Conservation (phyloP, 2,113 vertebrate genomes). For the Nothobranchius kuhntae region DNA sequence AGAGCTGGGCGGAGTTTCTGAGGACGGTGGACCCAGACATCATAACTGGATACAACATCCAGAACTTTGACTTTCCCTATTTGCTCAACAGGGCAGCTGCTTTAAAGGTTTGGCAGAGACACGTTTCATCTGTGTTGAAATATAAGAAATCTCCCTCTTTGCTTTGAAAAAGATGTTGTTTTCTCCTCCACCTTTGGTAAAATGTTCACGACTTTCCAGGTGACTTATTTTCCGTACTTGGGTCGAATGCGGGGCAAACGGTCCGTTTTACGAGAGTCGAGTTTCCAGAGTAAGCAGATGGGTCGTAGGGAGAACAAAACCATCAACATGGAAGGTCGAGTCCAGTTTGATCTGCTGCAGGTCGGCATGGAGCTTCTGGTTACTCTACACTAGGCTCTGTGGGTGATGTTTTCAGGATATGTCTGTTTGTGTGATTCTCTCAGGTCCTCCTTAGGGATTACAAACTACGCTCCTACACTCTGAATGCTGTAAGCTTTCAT, state of each 20-base stretch:
- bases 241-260: constrained; percentile 81
- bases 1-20: constrained; percentile 90
- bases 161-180: not conserved
- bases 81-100: constrained; percentile 86
- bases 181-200: not conserved
- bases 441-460: constrained; percentile 89
- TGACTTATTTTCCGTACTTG: constrained; percentile 82
- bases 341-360: constrained; percentile 87
- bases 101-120: constrained; percentile 79
- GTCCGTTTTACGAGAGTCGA: constrained; percentile 84
- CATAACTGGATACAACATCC: constrained; percentile 93
- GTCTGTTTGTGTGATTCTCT: not conserved
- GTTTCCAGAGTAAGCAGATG: constrained; percentile 91
- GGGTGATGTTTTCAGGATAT: not conserved
- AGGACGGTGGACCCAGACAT: constrained; percentile 87
- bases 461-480: constrained; percentile 89
- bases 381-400: too few species aligned
- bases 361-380: constrained; percentile 30
- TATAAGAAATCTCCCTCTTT: not conserved
- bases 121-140: not conserved
- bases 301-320: constrained; percentile 90
- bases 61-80: constrained; percentile 93
- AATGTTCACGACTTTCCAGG: constrained; percentile 66
- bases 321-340: constrained; percentile 88
- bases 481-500: constrained; percentile 92